Conservation (phyloP, 1,140 invertebrate species). For the Camponotus floridanus region DNA sequence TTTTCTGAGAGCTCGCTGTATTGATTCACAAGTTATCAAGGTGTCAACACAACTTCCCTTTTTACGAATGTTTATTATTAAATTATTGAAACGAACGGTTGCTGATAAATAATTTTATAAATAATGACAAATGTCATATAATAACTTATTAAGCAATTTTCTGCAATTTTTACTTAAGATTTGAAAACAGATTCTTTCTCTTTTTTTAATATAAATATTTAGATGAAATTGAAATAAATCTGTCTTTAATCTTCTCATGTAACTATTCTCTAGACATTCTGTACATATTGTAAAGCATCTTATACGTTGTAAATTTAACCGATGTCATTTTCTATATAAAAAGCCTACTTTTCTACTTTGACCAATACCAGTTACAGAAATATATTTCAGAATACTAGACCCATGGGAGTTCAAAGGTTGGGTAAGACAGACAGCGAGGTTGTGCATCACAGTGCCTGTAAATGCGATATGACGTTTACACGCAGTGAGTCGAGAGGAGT, state of each 20-base stretch:
- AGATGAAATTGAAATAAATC: constrained; percentile 1
- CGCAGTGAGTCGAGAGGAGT: constrained; percentile 66
- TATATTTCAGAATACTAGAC: constrained; percentile 81
- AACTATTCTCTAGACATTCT: not conserved
- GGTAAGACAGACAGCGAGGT: constrained; percentile 75
- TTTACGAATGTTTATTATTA: not conserved
- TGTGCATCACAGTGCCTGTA: constrained; percentile 66
- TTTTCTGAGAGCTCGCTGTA: constrained; percentile 74
- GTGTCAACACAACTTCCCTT: constrained; percentile 65
- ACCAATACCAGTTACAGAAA: constrained; percentile 79
- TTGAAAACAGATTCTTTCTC: not conserved
- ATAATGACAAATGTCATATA: not conserved
- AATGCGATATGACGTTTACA: constrained; percentile 81
- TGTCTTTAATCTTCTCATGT: not conserved
- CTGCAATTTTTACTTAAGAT: not conserved
- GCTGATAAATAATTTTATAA: not conserved
- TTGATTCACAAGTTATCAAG: constrained; percentile 76
- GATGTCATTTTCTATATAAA: constrained; percentile 82
- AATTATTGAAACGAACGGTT: not conserved
- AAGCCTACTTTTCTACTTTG: constrained; percentile 75
- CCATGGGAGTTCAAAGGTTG: constrained; percentile 79
- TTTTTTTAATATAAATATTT: not conserved
- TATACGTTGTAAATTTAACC: constrained; percentile 58
- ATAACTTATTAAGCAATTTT: not conserved
- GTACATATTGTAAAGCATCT: not conserved